These are phyloP conservation scores for Archaeoteleia sp. DNA, from an alignment of 2,888 invertebrate species.

Conservation along the genomic window DNA sequence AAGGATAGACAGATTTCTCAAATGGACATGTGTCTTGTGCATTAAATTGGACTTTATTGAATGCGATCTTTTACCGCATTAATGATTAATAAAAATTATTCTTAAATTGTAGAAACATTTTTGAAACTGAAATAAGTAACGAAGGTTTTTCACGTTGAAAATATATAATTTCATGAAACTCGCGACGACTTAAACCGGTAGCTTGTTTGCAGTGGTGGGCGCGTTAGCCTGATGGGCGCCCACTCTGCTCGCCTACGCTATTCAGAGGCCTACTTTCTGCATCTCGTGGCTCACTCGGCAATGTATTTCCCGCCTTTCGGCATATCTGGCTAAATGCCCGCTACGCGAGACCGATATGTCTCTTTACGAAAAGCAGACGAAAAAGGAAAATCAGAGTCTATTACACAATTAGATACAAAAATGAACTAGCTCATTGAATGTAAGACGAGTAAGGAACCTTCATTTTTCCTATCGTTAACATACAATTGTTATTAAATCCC, in stretches of 20 bases:
- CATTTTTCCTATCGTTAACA: too few species aligned
- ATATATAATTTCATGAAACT: slow-evolving; percentile 20
- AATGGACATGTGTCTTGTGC: too few species aligned
- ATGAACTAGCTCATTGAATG: too few species aligned
- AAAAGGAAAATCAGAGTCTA: background rate
- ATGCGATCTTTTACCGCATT: too few species aligned
- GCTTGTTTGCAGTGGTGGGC: slow-evolving; percentile 56
- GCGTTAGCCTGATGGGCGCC: slow-evolving; percentile 58
- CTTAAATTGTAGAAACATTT: too few species aligned
- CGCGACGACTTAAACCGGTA: slow-evolving; percentile 16
- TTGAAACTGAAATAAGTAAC: too few species aligned
- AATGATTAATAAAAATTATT: too few species aligned
- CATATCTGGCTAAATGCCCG: slow-evolving; percentile 10
- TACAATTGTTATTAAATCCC: too few species aligned
- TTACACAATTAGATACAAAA: background rate
- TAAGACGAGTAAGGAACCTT: too few species aligned
- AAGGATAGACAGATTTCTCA: too few species aligned
- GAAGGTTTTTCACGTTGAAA: slow-evolving; percentile 8
- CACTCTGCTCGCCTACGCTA: slow-evolving; percentile 65
- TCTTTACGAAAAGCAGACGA: slow-evolving; percentile 6
- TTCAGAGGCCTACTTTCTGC: slow-evolving; percentile 59
- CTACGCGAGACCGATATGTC: slow-evolving; percentile 1
- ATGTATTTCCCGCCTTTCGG: slow-evolving; percentile 37
- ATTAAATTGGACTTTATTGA: too few species aligned
- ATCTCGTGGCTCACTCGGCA: too few species aligned